phyloP scores from a whole-genome alignment of 2,888 invertebrate genomes.

The Diplazon laetatorius region DNA sequence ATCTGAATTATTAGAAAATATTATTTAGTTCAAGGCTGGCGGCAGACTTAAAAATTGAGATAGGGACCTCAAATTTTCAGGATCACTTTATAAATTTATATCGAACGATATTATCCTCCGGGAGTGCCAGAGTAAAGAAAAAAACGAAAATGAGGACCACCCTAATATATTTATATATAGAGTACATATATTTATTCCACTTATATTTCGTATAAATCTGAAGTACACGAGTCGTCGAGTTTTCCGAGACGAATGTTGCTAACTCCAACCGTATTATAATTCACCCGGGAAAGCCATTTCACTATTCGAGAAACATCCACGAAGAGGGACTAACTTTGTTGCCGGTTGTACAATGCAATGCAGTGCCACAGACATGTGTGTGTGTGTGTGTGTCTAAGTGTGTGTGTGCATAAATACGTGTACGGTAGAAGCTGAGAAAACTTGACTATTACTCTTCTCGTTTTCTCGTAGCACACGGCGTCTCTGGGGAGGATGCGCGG shows the following conservation, averaged over 20 bases:
- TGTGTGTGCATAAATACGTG: conserved; percentile 15
- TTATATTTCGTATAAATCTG: conserved; percentile 61
- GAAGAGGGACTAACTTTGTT: conserved; percentile 53
- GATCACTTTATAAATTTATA: no score
- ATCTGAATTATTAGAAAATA: no score
- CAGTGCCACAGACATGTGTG: no score
- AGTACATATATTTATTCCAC: conserved; percentile 49
- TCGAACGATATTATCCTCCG: no score
- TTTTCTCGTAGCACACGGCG: conserved; percentile 15
- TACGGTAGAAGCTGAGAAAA: conserved; percentile 50
- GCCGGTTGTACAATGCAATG: conserved; percentile 34
- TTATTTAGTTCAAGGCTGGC: no score
- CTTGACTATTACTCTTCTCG: conserved; percentile 55
- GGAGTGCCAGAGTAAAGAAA: no score
- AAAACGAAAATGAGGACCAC: no score
- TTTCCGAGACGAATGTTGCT: conserved; percentile 12
- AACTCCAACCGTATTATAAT: conserved; percentile 12
- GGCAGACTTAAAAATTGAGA: no score
- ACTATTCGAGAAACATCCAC: conserved; percentile 36
- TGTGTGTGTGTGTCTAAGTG: no score
- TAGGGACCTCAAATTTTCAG: no score
- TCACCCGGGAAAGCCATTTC: conserved; percentile 39
- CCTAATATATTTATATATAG: no score
- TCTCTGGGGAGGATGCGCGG: conserved; percentile 28
- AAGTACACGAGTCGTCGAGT: conserved; percentile 34